Base-by-base conservation (phyloP, 2,113 vertebrate species). In the Turnix velox region DNA sequence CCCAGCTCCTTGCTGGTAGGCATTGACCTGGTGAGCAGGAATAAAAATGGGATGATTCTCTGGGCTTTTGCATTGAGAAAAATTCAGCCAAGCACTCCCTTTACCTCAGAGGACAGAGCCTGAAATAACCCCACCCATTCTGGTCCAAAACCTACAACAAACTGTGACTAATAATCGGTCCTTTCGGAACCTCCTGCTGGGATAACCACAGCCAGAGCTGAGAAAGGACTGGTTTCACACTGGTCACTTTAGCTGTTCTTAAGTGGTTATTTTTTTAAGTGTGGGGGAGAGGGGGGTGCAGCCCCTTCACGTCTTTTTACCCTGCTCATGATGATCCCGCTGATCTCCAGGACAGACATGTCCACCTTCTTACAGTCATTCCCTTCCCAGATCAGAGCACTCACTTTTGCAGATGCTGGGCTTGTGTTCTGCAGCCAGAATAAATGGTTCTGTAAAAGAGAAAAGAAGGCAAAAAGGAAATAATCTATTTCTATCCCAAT, bases 301-400 rank as follows among this genome's bases (percentile, higher is more conserved):
- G 6, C 7, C 35, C 37, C 43, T 18, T 6, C 30, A 33, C 49
- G 57, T 57, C 37, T 58, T 77, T 96, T 95, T 97, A 99, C 99
- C 98, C 98, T 98, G 94, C 98, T 99, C 97, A 99, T 99, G 96
- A 99, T 99, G 95, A 99, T 98, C 46, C 99, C 99, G 31, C 99
- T 99, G 96, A 99, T 99, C 96, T 99, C 99, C 97, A 99, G 65
- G 37, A 99, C 99, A 0, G 99, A 99, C 98, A 99, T 99, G 67
- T 99, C 99, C 68, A 98, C 98, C 96, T 99, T 99, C 97, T 99
- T 99, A 88, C 99, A 99, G 62, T 99, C 99, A n/a, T 97, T 99
- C 85, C 98, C 98, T 93, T 99, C 99, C 99, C 99, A 99, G 96
- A 99, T 99, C 51, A 99, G 98, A 18, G 99, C 99, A 66, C 99